A percentile compares a stretch with the other conserved stretches of the same genome.
Conservation (phyloP, 2,113 vertebrate genomes). For the Delphinapterus leucas region DNA sequence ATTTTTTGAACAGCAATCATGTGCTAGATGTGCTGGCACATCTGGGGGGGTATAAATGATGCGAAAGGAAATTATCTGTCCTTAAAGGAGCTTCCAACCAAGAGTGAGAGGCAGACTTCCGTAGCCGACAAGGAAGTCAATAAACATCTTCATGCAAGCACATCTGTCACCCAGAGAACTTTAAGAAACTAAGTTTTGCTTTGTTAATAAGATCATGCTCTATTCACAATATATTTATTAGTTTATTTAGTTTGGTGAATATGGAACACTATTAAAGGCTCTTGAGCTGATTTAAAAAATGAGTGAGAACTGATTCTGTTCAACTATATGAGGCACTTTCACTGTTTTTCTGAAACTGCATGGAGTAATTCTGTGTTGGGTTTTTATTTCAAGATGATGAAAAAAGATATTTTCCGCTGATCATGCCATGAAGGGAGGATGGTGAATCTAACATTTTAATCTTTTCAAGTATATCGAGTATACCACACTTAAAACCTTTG, state of each 20-base stretch:
- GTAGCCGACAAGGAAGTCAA: neutral
- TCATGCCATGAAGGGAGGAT: neutral
- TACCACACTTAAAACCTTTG: neutral
- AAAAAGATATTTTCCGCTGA: neutral
- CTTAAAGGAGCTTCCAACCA: neutral
- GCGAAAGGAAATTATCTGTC: neutral
- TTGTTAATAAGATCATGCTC: neutral
- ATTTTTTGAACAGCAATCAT: neutral
- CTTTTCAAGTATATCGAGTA: neutral
- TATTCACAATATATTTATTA: neutral
- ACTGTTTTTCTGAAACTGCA: slow-evolving; percentile 1
- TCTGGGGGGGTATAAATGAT: neutral
- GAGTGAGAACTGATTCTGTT: neutral
- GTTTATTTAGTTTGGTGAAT: slow-evolving; percentile 10
- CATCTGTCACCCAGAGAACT: neutral
- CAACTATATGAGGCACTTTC: neutral
- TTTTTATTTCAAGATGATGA: neutral
- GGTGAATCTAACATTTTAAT: neutral
- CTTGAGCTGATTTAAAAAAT: slow-evolving; percentile 27
- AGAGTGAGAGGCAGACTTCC: neutral
- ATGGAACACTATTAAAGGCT: slow-evolving; percentile 22
- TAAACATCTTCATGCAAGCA: neutral
- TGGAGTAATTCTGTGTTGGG: neutral
- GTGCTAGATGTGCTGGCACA: neutral
- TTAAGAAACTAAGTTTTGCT: neutral